Conservation (phyloP, 2,113 vertebrate genomes). For the Micronycteris hirsuta region DNA sequence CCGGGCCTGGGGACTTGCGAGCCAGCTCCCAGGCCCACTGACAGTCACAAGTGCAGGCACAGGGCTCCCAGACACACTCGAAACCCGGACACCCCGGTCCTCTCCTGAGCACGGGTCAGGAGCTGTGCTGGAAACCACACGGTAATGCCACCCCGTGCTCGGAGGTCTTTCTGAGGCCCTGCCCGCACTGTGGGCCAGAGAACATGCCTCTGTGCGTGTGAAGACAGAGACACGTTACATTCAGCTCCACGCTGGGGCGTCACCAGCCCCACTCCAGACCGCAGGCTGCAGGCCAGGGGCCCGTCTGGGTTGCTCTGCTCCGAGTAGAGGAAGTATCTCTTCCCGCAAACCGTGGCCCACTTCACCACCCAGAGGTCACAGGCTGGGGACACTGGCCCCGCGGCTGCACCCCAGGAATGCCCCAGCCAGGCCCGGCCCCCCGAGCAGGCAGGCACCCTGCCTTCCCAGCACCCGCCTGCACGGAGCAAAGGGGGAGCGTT, state of each 20-base stretch:
- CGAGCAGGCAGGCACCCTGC: fast-evolving
- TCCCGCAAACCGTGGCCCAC: neutral
- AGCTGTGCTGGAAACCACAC: fast-evolving
- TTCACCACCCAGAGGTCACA: no score
- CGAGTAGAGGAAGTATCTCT: fast-evolving
- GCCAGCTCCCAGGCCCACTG: no score
- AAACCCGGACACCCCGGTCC: neutral
- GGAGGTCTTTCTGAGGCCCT: neutral
- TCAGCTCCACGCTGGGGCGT: fast-evolving
- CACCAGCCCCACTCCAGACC: fast-evolving
- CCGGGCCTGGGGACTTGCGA: fast-evolving
- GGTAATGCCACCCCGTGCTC: neutral
- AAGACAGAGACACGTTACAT: neutral
- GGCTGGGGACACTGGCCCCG: neutral
- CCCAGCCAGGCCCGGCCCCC: fast-evolving
- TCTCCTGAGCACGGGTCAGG: neutral
- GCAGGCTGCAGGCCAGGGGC: neutral
- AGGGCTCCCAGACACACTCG: neutral
- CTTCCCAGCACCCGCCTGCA: neutral
- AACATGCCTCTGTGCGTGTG: fast-evolving
- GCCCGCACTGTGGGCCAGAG: neutral
- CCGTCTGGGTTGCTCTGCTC: fast-evolving
- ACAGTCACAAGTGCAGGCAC: fast-evolving
- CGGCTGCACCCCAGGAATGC: fast-evolving
- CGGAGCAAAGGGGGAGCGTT: no score